Base-by-base conservation (phyloP, 2,888 invertebrate genomes). In the Chrysolina oricalcia region DNA sequence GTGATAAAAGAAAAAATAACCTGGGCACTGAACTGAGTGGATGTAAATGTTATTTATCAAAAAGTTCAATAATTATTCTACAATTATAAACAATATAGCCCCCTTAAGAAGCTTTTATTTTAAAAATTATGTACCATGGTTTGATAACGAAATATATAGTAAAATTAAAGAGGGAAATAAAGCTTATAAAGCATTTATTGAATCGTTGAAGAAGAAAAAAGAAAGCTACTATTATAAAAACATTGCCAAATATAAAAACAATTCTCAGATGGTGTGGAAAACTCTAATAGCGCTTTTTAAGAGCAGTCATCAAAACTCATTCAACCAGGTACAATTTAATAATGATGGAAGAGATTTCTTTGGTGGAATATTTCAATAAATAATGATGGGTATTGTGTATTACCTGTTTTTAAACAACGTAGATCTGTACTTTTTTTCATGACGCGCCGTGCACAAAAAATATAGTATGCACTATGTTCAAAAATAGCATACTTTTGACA, bases 1-100 rank as follows among this genome's bases (percentile, higher is more conserved):
- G 27, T 63, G 63, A 63, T 35, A 35, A 27, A 35, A 63, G 27
- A 35, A 63, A 63, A 63, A 35, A 35, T 35, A 35, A 63, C 1
- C 13, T 63, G 63, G 63, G 35, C 63, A 35, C 35, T 63, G 35
- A 35, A 35, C 35, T 27, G 6, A 35, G 63, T 63, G 2, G 63
- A 63, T 63, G 63, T 63, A 35, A 63, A 63, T 35, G n/a, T 63
- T 63, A 27, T 63, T 63, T 63, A 63, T 63, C 63, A 63, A 35
- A 35, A 63, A 35, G 2, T 63, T 35, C 9, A 15, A 63, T 63
- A 63, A 63, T 63, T 63, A 35, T 35, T 23, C 35, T 63, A 35
- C 11, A 63, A 15, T 15, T 27, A 15, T 63, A 13, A 63, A 62
- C 15, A 11, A 27, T 4, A 27, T 62, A 23, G 23, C 62, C 62